phyloP scores from a whole-genome alignment of 2,113 vertebrate species.

The Nyctibius bracteatus region DNA sequence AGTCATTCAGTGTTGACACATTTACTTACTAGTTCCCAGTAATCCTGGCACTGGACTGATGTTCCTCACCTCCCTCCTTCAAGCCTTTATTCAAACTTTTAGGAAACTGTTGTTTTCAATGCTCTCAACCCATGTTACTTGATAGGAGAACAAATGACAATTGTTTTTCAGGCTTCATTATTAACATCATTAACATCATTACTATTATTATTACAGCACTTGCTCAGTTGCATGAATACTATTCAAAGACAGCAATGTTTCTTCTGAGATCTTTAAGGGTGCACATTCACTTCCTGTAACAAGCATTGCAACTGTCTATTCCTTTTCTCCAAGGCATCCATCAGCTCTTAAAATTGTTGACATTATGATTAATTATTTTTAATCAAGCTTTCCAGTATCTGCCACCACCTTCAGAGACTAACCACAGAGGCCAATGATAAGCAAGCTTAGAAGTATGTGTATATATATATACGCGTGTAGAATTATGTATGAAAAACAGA shows the following conservation, averaged over 20 bases:
- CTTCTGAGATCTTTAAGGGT: background rate
- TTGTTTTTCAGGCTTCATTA: background rate
- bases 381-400: background rate
- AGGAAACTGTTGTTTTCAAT: background rate
- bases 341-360: background rate
- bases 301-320: background rate
- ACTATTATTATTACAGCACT: background rate
- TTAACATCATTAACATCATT: background rate
- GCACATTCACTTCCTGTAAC: background rate
- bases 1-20: background rate
- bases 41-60: background rate
- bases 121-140: background rate
- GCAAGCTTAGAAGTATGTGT: background rate
- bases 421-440: background rate
- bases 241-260: background rate
- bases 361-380: background rate
- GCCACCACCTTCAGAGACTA: background rate
- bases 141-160: background rate
- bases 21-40: background rate
- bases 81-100: background rate
- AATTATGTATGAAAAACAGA: background rate
- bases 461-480: rapidly evolving
- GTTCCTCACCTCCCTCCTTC: background rate
- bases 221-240: background rate
- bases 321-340: background rate